Base-by-base conservation (phyloP, 2,113 vertebrate species). In the Romanogobio albipinnatus region DNA sequence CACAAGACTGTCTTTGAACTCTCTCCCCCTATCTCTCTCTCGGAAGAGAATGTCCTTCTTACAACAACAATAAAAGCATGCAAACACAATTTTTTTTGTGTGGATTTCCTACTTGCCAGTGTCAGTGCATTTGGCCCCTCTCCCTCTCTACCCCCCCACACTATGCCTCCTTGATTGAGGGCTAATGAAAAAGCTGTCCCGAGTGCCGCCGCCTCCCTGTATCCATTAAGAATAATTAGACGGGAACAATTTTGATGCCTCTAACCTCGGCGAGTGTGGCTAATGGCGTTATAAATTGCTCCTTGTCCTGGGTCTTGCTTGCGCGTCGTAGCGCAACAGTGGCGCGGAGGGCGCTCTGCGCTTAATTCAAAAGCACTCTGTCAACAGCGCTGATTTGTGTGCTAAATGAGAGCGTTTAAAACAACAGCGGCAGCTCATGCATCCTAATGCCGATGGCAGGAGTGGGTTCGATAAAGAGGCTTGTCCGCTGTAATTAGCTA, bases 251-350 rank as follows among this genome's bases (percentile, higher is more conserved):
- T 99, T 98, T 99, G 98, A 99, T 98, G 98, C 96, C 97, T 97
- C 97, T 99, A 99, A 99, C 98, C 98, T 99, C 96, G 95, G 95
- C 95, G 94, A 99, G 97, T 97, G 97, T 98, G 97, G 97, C 98
- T 99, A 99, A 99, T 99, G 98, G 98, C 96, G 97, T 99, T 99
- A 99, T 99, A 99, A 99, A 99, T 99, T 98, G 98, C 97, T 98
- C 96, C 97, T 98, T 99, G 98, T 99, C 98, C 98, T 97, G 97
- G 97, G 97, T 96, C 96, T 97, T 91, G 94, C 91, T 87, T 92
- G 93, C 91, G 89, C 87, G 89, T 91, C 77, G 84, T 85, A 86
- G 82, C 87, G 74, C 77, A 80, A 61, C 81, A 49, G 90, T 85
- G 92, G 85, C 89, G 76, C 89, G 82, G 92, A 90, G 92, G 92